Conservation (phyloP, 2,113 vertebrate genomes). For the Plecotus auritus region DNA sequence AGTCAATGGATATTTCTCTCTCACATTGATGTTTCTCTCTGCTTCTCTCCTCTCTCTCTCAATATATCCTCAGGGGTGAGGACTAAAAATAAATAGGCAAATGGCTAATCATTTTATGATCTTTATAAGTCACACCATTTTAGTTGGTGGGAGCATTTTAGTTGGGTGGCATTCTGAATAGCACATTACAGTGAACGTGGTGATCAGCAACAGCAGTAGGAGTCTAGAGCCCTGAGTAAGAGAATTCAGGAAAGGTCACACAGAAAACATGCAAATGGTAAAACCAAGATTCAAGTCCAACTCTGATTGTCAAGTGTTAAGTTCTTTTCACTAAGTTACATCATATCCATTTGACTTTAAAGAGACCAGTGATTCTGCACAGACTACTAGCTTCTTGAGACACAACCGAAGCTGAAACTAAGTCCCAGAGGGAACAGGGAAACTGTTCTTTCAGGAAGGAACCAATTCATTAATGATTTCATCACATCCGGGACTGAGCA, state of each 20-base stretch:
- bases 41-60: too few relatives aligned
- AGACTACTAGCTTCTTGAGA: background rate
- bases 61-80: too few relatives aligned
- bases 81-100: background rate
- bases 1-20: too few relatives aligned
- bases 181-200: background rate
- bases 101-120: background rate
- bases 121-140: background rate
- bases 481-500: background rate
- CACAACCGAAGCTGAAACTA: background rate
- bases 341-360: background rate
- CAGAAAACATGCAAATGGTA: background rate
- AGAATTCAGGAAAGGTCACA: background rate
- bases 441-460: background rate
- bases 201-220: background rate
- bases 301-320: background rate
- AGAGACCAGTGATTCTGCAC: background rate
- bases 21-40: too few relatives aligned
- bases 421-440: background rate
- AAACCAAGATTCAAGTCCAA: background rate
- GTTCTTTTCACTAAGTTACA: background rate
- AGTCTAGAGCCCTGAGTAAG: background rate
- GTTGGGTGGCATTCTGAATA: background rate
- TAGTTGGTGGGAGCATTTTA: background rate
- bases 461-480: background rate